Conservation (phyloP, 1,140 invertebrate genomes). For the Anthonomus grandis region DNA sequence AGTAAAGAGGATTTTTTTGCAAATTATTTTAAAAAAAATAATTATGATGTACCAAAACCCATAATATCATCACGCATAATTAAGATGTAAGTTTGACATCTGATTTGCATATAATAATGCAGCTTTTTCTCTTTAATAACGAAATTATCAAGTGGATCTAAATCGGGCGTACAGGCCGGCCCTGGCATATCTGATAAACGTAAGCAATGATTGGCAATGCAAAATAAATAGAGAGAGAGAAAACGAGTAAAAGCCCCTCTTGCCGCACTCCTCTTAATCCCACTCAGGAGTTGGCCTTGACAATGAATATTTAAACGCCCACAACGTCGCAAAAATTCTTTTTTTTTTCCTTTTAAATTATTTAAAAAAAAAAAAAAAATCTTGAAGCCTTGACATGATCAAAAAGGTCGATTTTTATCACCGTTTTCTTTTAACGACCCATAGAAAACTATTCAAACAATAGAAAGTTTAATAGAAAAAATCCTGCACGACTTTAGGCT, state of each 20-base stretch:
- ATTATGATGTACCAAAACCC: background rate
- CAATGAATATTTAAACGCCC: conserved; percentile 37
- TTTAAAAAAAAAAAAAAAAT: background rate
- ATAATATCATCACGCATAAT: background rate
- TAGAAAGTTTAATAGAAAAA: background rate
- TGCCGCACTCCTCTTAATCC: conserved; percentile 5
- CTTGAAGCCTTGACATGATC: no score
- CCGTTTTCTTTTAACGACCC: no score
- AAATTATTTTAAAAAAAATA: background rate
- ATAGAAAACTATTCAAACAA: no score
- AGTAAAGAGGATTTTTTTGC: background rate
- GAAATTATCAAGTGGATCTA: background rate
- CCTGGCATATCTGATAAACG: background rate
- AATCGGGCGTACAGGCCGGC: background rate
- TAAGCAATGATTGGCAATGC: background rate
- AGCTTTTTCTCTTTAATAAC: background rate
- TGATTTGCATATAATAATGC: background rate
- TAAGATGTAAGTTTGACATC: background rate
- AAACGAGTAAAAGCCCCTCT: conserved; percentile 1
- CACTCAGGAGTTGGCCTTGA: conserved; percentile 32
- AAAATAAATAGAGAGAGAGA: background rate
- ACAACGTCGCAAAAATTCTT: conserved; percentile 10
- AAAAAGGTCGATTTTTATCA: no score
- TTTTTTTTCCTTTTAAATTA: background rate
- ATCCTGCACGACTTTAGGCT: background rate